Percentiles rank a stretch among this genome's conserved stretches.
Conservation (phyloP, 2,888 invertebrate genomes). For the Tenthredo amoena region DNA sequence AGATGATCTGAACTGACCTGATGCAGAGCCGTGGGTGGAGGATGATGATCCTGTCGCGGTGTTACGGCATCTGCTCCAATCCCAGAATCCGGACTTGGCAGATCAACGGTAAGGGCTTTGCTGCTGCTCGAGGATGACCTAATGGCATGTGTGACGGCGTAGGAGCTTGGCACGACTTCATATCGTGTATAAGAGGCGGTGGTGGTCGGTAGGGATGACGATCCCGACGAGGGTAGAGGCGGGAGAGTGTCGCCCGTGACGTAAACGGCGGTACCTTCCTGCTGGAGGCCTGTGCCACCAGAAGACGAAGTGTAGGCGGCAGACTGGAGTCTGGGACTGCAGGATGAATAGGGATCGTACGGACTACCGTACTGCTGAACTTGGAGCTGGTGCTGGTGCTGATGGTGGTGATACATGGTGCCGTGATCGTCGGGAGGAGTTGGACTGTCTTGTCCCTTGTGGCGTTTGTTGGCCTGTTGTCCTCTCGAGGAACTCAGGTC, state of each 20-base stretch:
- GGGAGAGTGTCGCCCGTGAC: slow-evolving; percentile 80
- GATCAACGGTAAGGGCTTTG: slow-evolving; percentile 92
- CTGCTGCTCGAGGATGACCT: slow-evolving; percentile 75
- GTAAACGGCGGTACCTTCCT: slow-evolving; percentile 80
- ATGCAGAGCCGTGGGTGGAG: slow-evolving; percentile 92
- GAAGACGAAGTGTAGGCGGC: slow-evolving; percentile 70
- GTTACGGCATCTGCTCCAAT: slow-evolving; percentile 97
- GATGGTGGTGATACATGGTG: slow-evolving; percentile 75
- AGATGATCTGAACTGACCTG: slow-evolving; percentile 84
- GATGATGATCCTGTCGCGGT: slow-evolving; percentile 80
- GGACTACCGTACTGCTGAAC: slow-evolving; percentile 75
- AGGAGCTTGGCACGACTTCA: slow-evolving; percentile 76
- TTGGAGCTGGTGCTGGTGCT: slow-evolving; percentile 75
- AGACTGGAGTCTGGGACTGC: slow-evolving; percentile 75
- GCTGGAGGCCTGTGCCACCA: slow-evolving; percentile 70
- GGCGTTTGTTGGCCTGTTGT: slow-evolving; percentile 72
- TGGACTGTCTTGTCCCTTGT: slow-evolving; percentile 74
- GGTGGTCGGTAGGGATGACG: slow-evolving; percentile 82
- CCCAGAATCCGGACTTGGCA: slow-evolving; percentile 97
- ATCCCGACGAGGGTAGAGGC: slow-evolving; percentile 80
- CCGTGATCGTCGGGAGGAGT: slow-evolving; percentile 70
- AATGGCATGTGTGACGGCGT: slow-evolving; percentile 75
- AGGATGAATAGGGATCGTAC: slow-evolving; percentile 75
- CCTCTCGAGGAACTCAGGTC: slow-evolving; percentile 83
- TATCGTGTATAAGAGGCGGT: slow-evolving; percentile 76